These are phyloP conservation scores for Crotalus helleri DNA, from an alignment of 2,113 vertebrate genomes.

Conservation along the genomic window DNA sequence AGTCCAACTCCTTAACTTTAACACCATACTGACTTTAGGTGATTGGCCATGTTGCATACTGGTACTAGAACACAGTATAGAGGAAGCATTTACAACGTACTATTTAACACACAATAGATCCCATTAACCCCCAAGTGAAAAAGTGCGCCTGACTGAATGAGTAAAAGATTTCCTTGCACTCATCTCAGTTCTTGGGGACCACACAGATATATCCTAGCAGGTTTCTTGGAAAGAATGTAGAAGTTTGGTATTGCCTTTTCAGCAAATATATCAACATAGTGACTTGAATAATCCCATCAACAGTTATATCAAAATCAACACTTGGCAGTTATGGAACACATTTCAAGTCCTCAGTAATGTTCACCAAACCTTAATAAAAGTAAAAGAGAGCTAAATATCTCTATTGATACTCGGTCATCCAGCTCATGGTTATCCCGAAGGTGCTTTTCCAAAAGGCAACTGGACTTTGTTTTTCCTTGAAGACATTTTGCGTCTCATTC, in stretches of 20 bases:
- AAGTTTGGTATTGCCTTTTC: not conserved
- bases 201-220: not conserved
- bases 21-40: not conserved
- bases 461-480: not conserved
- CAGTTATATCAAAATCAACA: not conserved
- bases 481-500: not conserved
- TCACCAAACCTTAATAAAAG: not conserved
- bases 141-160: not conserved
- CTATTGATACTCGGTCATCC: not conserved
- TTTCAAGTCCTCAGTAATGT: not conserved
- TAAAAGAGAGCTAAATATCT: not conserved
- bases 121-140: not conserved
- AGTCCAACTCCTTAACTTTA: not conserved
- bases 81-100: not conserved
- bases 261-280: not conserved
- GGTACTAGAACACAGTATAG: not conserved
- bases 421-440: not conserved
- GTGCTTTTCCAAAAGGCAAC: not conserved
- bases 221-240: not conserved
- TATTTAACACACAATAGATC: not conserved
- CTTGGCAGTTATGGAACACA: not conserved
- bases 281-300: not conserved
- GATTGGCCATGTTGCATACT: not conserved
- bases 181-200: not conserved
- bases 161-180: not conserved